Percentiles rank a stretch among this genome's conserved stretches.
phyloP scores from a whole-genome alignment of 1,140 invertebrate species.

The Drosophila elegans region DNA sequence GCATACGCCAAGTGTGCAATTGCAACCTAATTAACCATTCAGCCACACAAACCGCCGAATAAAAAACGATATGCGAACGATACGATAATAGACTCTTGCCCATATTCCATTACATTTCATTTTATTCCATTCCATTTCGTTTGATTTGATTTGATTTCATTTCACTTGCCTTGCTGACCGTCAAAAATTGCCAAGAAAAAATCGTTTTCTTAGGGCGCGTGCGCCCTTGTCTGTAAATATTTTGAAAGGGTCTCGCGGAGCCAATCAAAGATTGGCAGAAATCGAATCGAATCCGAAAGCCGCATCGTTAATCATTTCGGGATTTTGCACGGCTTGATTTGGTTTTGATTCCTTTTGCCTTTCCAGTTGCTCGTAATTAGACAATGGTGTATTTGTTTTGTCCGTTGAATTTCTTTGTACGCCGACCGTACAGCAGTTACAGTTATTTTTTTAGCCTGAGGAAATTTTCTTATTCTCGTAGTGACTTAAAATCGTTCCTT shows the following conservation, averaged over 20 bases:
- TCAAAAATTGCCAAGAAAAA: constrained; percentile 30
- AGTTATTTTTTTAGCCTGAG: not conserved
- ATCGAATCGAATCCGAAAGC: constrained; percentile 41
- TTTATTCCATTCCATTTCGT: not conserved
- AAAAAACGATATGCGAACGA: not conserved
- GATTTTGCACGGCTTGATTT: constrained; percentile 57
- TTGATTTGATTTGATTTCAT: constrained; percentile 9
- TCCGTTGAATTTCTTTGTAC: not conserved
- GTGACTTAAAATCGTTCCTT: too few relatives aligned
- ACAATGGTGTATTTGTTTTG: not conserved
- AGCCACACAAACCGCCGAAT: constrained; percentile 16
- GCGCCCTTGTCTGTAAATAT: constrained; percentile 65
- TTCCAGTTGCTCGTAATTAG: constrained; percentile 17
- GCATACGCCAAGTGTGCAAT: constrained; percentile 64
- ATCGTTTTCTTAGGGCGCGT: constrained; percentile 25
- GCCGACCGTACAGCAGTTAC: constrained; percentile 5
- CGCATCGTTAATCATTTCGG: constrained; percentile 64
- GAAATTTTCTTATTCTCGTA: not conserved
- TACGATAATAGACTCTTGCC: constrained; percentile 4
- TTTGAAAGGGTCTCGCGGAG: constrained; percentile 60
- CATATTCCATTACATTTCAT: constrained; percentile 12
- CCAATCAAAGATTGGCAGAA: constrained; percentile 24
- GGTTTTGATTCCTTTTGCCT: constrained; percentile 32
- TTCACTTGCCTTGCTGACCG: constrained; percentile 31
- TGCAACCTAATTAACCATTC: constrained; percentile 58